phyloP scores from a whole-genome alignment of 2,888 invertebrate species.

The Onchidella celtica region DNA sequence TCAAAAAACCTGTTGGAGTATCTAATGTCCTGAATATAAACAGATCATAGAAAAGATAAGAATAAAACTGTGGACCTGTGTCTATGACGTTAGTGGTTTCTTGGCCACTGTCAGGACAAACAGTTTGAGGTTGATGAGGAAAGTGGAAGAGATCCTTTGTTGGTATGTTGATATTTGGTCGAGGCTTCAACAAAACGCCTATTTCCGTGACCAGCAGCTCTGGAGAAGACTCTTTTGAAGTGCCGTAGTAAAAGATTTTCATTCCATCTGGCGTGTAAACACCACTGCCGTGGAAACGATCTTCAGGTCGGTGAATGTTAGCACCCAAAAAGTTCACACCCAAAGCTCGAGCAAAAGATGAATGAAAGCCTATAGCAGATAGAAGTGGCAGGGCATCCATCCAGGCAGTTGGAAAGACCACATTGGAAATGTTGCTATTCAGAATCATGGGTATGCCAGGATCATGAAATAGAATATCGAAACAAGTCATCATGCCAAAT shows the following conservation, averaged over 20 bases:
- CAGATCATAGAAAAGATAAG: slow-evolving; percentile 59
- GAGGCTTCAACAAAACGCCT: slow-evolving; percentile 37
- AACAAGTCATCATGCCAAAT: slow-evolving; percentile 88
- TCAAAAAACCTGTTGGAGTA: slow-evolving; percentile 45
- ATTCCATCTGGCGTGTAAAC: slow-evolving; percentile 83
- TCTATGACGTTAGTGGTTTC: neutral
- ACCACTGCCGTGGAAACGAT: slow-evolving; percentile 85
- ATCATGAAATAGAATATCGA: slow-evolving; percentile 88
- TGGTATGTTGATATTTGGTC: neutral
- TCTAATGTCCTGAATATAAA: slow-evolving; percentile 60
- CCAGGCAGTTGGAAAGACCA: slow-evolving; percentile 88
- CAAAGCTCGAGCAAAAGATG: slow-evolving; percentile 86
- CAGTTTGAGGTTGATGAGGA: neutral
- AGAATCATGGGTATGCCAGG: slow-evolving; percentile 85
- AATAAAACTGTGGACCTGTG: slow-evolving; percentile 44
- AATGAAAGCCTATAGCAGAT: slow-evolving; percentile 82
- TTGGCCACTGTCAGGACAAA: neutral
- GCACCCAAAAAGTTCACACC: slow-evolving; percentile 87
- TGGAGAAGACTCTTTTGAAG: slow-evolving; percentile 44
- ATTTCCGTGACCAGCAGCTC: slow-evolving; percentile 58
- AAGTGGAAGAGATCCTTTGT: neutral
- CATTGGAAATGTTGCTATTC: slow-evolving; percentile 83
- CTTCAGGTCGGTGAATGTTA: slow-evolving; percentile 85
- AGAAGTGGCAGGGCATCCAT: slow-evolving; percentile 87
- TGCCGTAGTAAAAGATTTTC: slow-evolving; percentile 53